Evolutionary conservation across 1,140 invertebrate species (phyloP).

Genomic region (Nylanderia fulva): DNA sequence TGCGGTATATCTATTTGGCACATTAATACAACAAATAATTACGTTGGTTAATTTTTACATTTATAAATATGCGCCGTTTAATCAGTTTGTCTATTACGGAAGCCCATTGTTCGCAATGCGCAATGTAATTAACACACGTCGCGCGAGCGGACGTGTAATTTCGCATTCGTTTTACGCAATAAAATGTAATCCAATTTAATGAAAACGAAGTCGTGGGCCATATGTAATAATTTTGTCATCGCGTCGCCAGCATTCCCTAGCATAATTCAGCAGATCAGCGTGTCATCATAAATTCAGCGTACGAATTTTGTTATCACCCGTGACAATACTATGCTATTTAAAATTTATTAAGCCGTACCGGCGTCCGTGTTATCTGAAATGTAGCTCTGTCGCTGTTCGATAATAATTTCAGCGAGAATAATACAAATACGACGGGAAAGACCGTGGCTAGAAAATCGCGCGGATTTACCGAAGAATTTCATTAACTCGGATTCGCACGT

Average conservation of each 20-base stretch:
- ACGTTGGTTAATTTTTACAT: slow-evolving; percentile 45
- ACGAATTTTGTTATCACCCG: slow-evolving; percentile 34
- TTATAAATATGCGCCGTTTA: slow-evolving; percentile 57
- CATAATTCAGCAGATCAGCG: slow-evolving; percentile 49
- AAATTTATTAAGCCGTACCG: slow-evolving; percentile 42
- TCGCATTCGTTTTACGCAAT: slow-evolving; percentile 47
- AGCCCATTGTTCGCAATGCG: slow-evolving; percentile 50
- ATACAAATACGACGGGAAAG: background rate
- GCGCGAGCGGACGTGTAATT: slow-evolving; percentile 46
- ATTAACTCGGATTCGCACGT: slow-evolving; percentile 20
- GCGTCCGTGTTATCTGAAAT: background rate
- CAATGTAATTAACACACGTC: slow-evolving; percentile 51
- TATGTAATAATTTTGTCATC: slow-evolving; percentile 61
- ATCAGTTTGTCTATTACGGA: slow-evolving; percentile 57
- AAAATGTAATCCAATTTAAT: slow-evolving; percentile 62
- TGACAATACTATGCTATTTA: slow-evolving; percentile 40
- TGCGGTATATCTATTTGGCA: slow-evolving; percentile 53
- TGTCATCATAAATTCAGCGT: slow-evolving; percentile 43
- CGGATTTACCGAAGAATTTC: slow-evolving; percentile 43
- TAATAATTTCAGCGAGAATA: slow-evolving; percentile 20
- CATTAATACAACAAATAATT: slow-evolving; percentile 58
- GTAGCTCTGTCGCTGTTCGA: background rate
- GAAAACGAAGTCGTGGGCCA: slow-evolving; percentile 47
- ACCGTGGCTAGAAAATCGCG: background rate
- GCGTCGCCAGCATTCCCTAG: background rate